These are phyloP conservation scores for Glyphotaelius pellucidus DNA, from an alignment of 2,888 invertebrate genomes.

Conservation along the genomic window DNA sequence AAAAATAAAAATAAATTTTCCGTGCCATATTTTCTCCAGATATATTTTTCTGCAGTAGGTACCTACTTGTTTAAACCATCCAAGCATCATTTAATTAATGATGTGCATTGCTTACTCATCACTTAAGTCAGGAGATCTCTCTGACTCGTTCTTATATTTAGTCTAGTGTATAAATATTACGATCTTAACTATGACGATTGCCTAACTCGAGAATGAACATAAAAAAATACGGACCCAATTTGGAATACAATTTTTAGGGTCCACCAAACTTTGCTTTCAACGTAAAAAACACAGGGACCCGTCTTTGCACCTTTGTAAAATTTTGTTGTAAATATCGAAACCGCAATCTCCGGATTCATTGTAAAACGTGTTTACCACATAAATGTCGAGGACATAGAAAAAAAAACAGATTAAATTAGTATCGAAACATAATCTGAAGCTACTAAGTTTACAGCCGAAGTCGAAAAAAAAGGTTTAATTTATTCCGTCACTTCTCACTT, in stretches of 20 bases:
- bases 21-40: neutral
- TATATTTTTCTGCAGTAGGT: neutral
- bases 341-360: neutral
- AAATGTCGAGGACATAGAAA: neutral
- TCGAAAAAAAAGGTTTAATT: neutral
- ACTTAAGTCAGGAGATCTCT: neutral
- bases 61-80: neutral
- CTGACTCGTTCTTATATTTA: neutral
- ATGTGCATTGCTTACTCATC: neutral
- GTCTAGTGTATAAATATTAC: neutral
- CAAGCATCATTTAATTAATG: neutral
- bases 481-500: neutral
- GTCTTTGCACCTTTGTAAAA: too few species aligned
- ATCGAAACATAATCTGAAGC: neutral
- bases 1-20: neutral
- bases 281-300: too few species aligned
- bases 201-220: neutral
- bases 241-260: neutral
- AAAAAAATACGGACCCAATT: neutral
- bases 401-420: neutral
- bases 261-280: neutral
- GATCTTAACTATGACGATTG: neutral
- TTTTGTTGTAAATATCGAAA: neutral
- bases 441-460: neutral
- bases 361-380: neutral